Base-by-base conservation (phyloP, 2,888 invertebrate genomes). In the Pandemis corylana region DNA sequence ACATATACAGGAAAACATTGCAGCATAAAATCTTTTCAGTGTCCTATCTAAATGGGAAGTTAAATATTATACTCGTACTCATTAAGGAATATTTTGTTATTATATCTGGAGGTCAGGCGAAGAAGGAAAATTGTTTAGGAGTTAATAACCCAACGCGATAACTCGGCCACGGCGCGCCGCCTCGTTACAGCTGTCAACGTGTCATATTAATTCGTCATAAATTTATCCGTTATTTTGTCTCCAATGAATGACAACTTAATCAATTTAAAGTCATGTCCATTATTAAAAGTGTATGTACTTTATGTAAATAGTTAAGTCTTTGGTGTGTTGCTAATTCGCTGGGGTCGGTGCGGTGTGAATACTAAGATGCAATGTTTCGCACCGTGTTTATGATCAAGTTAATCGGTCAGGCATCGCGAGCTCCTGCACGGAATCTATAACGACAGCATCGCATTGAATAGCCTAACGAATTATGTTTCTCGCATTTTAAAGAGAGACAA, bases 201-300 rank as follows among this genome's bases (percentile, higher is more conserved):
- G 76, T 67, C 68, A 72, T 73, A 66, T 76, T 76, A 76, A 73
- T 73, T 76, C 73, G 53, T 73, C 73, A 73, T 76, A 70, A 76
- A 76, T 73, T 69, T 62, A 73, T 67, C 67, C 75, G 66, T 71
- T 71, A 75, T 20, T 75, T 71, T 71, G 70, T 67, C 66, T 75
- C 70, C 15, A 15, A 51, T 69, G 28, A 65, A 65, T 53, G 69
- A 65, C 74, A 61, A 65, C 42, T 61, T 51, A 69, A 65, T 69
- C 65, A 65, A 44, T 65, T 74, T 28, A 49, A 64, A 73, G 46
- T 36, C 53, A 53, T 61, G 13, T 65, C 51, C 36, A 69, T 65
- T 69, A 42, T 67, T 28, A 51, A 67, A 51, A 51, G 13, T 41
- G 49, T 15, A 46, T 65, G 53, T 53, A 1, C 49, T 65, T 65